These are phyloP conservation scores for Macroramphosus scolopax DNA, from an alignment of 2,797 vertebrate species.

Conservation along the genomic window DNA sequence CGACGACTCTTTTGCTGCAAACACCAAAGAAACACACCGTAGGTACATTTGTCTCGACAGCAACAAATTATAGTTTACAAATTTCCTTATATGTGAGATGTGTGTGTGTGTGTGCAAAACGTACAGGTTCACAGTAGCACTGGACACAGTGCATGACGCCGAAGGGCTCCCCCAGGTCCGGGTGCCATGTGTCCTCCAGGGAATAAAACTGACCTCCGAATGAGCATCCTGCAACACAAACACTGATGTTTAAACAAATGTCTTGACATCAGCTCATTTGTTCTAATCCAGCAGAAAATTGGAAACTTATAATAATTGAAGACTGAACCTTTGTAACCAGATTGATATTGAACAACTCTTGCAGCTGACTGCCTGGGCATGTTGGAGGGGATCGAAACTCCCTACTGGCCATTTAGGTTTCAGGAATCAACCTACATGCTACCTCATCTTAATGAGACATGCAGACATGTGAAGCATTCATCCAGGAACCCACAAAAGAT, in stretches of 20 bases:
- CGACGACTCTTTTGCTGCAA: slow-evolving; percentile 85
- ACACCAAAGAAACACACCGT: slow-evolving; percentile 3
- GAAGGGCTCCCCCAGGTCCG: slow-evolving; percentile 94
- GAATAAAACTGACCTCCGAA: slow-evolving; percentile 90
- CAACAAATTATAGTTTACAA: slow-evolving; percentile 5
- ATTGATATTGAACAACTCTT: slow-evolving; percentile 29
- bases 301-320: too few species aligned
- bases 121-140: slow-evolving; percentile 90
- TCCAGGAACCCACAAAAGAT: too few species aligned
- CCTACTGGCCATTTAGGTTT: slow-evolving; percentile 34
- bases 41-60: not conserved
- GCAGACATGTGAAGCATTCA: too few species aligned
- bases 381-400: slow-evolving; percentile 42
- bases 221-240: slow-evolving; percentile 83
- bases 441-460: slow-evolving; percentile 43
- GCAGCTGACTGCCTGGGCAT: slow-evolving; percentile 42
- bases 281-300: too few species aligned
- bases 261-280: not conserved
- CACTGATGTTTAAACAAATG: slow-evolving; percentile 16
- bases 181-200: slow-evolving; percentile 93
- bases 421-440: slow-evolving; percentile 36
- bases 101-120: slow-evolving; percentile 25
- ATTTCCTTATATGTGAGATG: not conserved
- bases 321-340: not conserved
- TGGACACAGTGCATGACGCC: slow-evolving; percentile 95